Evolutionary conservation across 2,888 invertebrate genomes (phyloP), one percentile per base, ranked within the genome.

Genomic region (Helicoverpa assulta): DNA sequence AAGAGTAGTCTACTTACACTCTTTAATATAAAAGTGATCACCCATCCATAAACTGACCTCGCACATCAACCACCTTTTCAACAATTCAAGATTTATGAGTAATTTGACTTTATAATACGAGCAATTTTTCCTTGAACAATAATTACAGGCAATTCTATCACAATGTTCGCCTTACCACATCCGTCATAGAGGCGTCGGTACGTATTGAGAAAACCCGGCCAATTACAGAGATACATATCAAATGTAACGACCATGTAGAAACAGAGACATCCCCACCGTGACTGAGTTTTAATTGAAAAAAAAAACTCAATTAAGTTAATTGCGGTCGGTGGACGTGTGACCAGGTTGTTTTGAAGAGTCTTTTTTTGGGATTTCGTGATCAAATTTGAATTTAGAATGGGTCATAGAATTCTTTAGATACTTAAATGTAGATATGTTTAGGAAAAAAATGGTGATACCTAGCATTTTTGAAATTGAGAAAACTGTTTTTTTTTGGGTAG

Each of bases 241-340:
- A 82, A 77, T 81, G 56, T 70, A 67, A 73, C 64, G 66, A 67
- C 65, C 79, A 73, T 68, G 73, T 73, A 80, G 75, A 73, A 73
- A 75, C 85, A 78, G 85, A 83, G 88, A 86, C 88, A 86, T 88
- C 89, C 86, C 81, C 84, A 85, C 86, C 88, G 86, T 88, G 88
- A 88, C 88, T 77, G 83, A 73, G 81, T 84, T 78, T 70, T 76
- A 83, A 82, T 83, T 82, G 70, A 86, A 40, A 40, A 88, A 40
- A 88, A 88, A 91, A 90, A 88, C 86, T 86, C 86, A 90, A 90
- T 91, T 91, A 91, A 83, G 76, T 78, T 88, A 88, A 92, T 89
- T 89, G 76, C 67, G 78, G 86, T 91, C 90, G 90, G 89, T 91
- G 90, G 81, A 87, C 84, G 76, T 82, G 86, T 84, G 85, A 87